Base-by-base conservation (phyloP, 2,797 vertebrate species). In the Melanotaenia maccullochi region DNA sequence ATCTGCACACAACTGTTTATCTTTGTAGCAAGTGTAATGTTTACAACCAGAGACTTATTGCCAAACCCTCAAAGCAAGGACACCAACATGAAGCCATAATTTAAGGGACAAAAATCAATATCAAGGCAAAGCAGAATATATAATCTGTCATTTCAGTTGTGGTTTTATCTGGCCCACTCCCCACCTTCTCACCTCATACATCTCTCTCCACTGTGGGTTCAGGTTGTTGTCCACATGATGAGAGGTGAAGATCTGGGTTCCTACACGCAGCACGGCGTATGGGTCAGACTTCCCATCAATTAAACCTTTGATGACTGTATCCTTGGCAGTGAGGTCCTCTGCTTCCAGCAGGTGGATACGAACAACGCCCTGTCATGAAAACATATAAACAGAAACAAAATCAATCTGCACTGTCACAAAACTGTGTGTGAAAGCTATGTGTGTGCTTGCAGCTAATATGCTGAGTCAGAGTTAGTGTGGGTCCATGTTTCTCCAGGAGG, bases 221-320 rank as follows among this genome's bases (percentile, higher is more conserved):
- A 97, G 94, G 78, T 95, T 93, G 92, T 95, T 95, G 78, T 96
- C 94, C 28, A 99, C 92, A 30, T 97, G 95, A 6, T 91, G 95
- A 67, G 97, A 98, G 64, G 95, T 97, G 90, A 96, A 96, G 16
- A 94, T 91, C 91, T 99, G 97, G 13, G 97, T 98, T 55, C 97
- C 97, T 16, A 98, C 96, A 0, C 96, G 95, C 67, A 98, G 87
- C 20, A 97, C 85, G 0, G 96, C 96, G 0, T 98, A 99, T 0
- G 97, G 97, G 85, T 99, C 97, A 0, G 97, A 99, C 85, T 97
- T 97, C 79, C 97, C 97, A 33, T 96, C 93, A 9, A 98, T 94
- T 36, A 97, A 71, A 13, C 97, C 97, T 82, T 95, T 96, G 77
- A 99, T 94, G n/a, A 96, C 95, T 0, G 95, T 96, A 32, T 99